Evolutionary conservation across 1,140 invertebrate genomes (phyloP), one percentile per base, ranked within the genome.

Genomic region (Pararge aegeria): DNA sequence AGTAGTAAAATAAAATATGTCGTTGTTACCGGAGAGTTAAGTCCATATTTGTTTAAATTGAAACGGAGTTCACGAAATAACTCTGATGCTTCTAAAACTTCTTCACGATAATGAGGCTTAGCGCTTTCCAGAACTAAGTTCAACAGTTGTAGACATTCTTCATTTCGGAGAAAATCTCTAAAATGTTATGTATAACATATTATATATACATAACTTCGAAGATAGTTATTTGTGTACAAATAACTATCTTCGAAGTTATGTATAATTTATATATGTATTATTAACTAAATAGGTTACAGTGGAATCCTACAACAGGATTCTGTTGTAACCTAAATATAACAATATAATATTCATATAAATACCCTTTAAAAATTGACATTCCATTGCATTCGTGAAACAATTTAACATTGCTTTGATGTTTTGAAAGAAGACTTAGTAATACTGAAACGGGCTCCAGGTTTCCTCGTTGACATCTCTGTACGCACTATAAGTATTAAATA

Each of bases 281-380:
- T n/a, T n/a, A n/a, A n/a, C n/a, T n/a, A n/a, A n/a, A n/a, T n/a
- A n/a, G n/a, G n/a, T n/a, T n/a, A n/a, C n/a, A n/a, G n/a, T n/a
- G n/a, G n/a, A n/a, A n/a, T n/a, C n/a, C n/a, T n/a, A n/a, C n/a
- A n/a, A n/a, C n/a, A n/a, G n/a, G n/a, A n/a, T 24, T 24, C 2
- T 24, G 2, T 24, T 24, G 24, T 4, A 24, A 4, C 7, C 2
- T 24, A 24, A 7, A 24, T 24, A 7, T 24, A 24, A 2, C 24
- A 4, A 24, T 24, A 7, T 24, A 24, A 7, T 24, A 24, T 24
- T 24, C 7, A 24, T 24, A 24, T 51, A 24, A 50, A 5, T 46
- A 83, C 84, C 79, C 83, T 2, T 61, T 68, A 52, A 87, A 83
- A 42, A 87, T 68, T 10, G 55, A 10, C 20, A 74, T 53, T 20